Percentiles rank a stretch among this genome's conserved stretches.
Evolutionary conservation across 2,888 invertebrate species (phyloP).

Genomic region (Sarcophaga variegata): DNA sequence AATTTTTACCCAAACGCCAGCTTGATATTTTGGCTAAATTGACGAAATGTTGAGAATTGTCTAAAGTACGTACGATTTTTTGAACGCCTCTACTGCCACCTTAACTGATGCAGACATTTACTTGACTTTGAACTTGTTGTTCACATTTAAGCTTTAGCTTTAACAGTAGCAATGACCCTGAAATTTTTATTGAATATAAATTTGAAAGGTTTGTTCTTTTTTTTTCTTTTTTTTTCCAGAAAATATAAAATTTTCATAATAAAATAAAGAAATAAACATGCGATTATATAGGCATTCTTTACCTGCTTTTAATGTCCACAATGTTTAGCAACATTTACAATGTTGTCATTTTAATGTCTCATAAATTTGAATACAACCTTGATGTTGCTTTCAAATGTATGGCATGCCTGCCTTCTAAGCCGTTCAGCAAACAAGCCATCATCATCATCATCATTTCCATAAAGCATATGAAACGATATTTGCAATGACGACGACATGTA

Average conservation of each 20-base stretch:
- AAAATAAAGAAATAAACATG: conserved; percentile 3
- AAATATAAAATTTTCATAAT: background rate
- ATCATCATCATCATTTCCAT: conserved; percentile 7
- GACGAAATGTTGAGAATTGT: no score
- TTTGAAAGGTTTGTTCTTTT: no score
- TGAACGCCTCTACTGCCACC: no score
- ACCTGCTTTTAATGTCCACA: conserved; percentile 48
- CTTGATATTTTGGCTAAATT: no score
- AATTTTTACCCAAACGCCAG: no score
- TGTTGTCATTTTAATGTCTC: conserved; percentile 66
- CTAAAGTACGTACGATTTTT: no score
- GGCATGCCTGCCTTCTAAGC: conserved; percentile 23
- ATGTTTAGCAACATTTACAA: conserved; percentile 49
- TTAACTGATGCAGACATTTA: no score
- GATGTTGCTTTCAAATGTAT: conserved; percentile 42
- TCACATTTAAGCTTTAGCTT: no score
- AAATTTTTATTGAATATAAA: background rate
- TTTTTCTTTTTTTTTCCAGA: no score
- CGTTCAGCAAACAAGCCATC: conserved; percentile 19
- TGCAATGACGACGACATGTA: background rate
- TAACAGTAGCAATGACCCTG: no score
- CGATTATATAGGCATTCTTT: conserved; percentile 3
- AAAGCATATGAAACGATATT: conserved; percentile 33
- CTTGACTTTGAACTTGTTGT: no score
- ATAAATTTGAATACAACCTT: conserved; percentile 69